Evolutionary conservation across 2,888 invertebrate species (phyloP).

Genomic region (Standfussiana lucernea): DNA sequence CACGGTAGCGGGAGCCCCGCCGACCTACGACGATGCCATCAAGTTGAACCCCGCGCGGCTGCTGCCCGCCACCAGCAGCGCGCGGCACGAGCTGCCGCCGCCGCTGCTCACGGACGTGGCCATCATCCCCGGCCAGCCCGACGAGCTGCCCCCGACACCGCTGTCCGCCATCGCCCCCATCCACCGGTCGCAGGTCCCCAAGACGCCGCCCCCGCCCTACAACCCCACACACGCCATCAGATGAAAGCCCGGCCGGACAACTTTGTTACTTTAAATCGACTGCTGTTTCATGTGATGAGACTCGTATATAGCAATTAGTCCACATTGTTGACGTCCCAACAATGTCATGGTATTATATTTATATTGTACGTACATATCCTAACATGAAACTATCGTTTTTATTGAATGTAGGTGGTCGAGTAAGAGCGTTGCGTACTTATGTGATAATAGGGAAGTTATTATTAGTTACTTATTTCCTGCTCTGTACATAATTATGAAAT

Average conservation of each 20-base stretch:
- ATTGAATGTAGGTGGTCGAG: constrained; percentile 79
- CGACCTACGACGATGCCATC: constrained; percentile 94
- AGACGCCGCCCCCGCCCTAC: constrained; percentile 89
- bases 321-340: constrained; percentile 74
- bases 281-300: constrained; percentile 89
- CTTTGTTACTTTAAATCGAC: constrained; percentile 86
- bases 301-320: constrained; percentile 77
- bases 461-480: constrained; percentile 84
- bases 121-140: constrained; percentile 83
- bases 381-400: constrained; percentile 83
- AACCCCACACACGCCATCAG: constrained; percentile 88
- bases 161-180: constrained; percentile 76
- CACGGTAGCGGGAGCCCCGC: constrained; percentile 92
- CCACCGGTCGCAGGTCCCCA: constrained; percentile 85
- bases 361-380: constrained; percentile 84
- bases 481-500: constrained; percentile 84
- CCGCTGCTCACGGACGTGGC: constrained; percentile 70
- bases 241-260: constrained; percentile 81
- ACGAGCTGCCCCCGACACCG: constrained; percentile 65
- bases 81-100: constrained; percentile 73
- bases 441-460: constrained; percentile 87
- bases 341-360: constrained; percentile 84
- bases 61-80: constrained; percentile 83
- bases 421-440: constrained; percentile 86
- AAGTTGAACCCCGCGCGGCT: constrained; percentile 92